Conservation (phyloP, 2,888 invertebrate species). For the Tromatobia lineatoria region DNA sequence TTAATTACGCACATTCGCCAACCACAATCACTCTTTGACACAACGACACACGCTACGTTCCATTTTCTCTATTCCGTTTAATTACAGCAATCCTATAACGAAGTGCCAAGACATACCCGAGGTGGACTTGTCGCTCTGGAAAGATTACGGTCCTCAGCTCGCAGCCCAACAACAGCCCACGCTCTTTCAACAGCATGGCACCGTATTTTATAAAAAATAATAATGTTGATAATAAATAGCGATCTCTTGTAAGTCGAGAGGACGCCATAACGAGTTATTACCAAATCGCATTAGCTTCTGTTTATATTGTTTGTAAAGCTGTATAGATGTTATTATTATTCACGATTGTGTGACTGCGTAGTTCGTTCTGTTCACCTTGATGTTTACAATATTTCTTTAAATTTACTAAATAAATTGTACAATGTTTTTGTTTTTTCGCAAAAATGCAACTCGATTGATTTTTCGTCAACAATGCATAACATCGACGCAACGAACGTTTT, state of each 20-base stretch:
- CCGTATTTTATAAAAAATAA: conserved; percentile 66
- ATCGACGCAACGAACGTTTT: conserved; percentile 16
- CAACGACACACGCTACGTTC: neutral
- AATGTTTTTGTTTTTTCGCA: conserved; percentile 23
- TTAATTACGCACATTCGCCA: neutral
- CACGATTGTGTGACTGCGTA: conserved; percentile 8
- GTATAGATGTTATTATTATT: conserved; percentile 27
- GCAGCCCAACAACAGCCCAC: conserved; percentile 41
- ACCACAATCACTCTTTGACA: neutral
- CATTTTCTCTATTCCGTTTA: neutral
- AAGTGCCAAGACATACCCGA: conserved; percentile 89
- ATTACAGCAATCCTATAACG: conserved; percentile 89
- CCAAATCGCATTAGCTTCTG: conserved; percentile 41
- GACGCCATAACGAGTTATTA: conserved; percentile 35
- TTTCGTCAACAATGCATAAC: neutral
- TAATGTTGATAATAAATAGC: conserved; percentile 7
- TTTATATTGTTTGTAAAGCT: conserved; percentile 45
- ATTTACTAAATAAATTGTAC: conserved; percentile 40
- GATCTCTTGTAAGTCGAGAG: neutral
- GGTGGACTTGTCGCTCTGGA: conserved; percentile 89
- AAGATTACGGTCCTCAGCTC: conserved; percentile 78
- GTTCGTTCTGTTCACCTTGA: neutral
- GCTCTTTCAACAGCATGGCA: conserved; percentile 52
- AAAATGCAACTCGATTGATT: conserved; percentile 3
- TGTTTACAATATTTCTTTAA: conserved; percentile 6